A percentile compares a stretch with the other conserved stretches of the same genome.
Conservation (phyloP, 1,140 invertebrate species). For the Camponotus pennsylvanicus region DNA sequence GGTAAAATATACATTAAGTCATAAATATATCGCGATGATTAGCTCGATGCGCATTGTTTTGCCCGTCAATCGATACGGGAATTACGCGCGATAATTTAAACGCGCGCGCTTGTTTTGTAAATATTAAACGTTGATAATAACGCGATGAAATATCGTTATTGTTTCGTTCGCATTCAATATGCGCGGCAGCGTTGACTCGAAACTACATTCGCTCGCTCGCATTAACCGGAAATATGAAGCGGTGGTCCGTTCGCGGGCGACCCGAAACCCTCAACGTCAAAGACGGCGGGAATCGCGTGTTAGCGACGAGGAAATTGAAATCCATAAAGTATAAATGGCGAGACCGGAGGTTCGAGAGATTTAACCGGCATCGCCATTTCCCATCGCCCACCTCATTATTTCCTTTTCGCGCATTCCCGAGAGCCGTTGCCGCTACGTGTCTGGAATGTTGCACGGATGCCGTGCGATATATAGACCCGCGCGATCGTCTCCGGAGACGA, state of each 20-base stretch:
- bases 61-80: neutral
- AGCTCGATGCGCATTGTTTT: slow-evolving; percentile 12
- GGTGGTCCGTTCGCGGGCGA: neutral
- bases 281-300: slow-evolving; percentile 35
- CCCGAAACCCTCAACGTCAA: slow-evolving; percentile 19
- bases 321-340: slow-evolving; percentile 46
- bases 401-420: slow-evolving; percentile 34
- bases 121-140: slow-evolving; percentile 32
- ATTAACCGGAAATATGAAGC: slow-evolving; percentile 27
- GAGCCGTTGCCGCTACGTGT: slow-evolving; percentile 32
- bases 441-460: slow-evolving; percentile 4
- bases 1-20: neutral
- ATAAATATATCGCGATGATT: slow-evolving; percentile 14
- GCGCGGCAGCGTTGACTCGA: neutral
- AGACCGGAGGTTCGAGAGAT: slow-evolving; percentile 12
- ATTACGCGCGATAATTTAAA: slow-evolving; percentile 26
- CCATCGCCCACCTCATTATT: slow-evolving; percentile 49
- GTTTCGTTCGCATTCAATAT: slow-evolving; percentile 39
- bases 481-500: slow-evolving; percentile 36
- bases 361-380: slow-evolving; percentile 49
- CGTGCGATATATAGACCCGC: neutral
- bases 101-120: neutral
- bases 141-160: slow-evolving; percentile 38
- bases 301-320: slow-evolving; percentile 53
- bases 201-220: neutral